phyloP scores from a whole-genome alignment of 2,888 invertebrate genomes.

The Noctuana brunneofusca region DNA sequence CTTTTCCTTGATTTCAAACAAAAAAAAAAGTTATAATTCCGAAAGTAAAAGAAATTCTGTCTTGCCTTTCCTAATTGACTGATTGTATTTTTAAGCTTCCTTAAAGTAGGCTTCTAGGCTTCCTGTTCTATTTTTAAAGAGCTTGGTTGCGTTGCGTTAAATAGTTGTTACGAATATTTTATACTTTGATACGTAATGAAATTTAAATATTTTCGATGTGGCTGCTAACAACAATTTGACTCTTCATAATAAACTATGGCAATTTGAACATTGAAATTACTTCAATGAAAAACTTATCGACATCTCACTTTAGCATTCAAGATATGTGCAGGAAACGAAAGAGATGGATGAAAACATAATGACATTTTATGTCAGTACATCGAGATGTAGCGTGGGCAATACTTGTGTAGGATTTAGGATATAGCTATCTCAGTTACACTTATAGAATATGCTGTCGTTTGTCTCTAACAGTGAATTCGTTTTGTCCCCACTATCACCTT shows the following conservation, averaged over 20 bases:
- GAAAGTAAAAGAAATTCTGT: no score
- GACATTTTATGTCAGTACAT: not conserved
- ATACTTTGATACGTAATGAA: no score
- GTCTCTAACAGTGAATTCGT: not conserved
- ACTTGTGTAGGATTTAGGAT: not conserved
- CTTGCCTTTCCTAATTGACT: no score
- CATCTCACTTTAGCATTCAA: constrained; percentile 13
- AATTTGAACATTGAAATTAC: not conserved
- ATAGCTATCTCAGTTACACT: constrained; percentile 24
- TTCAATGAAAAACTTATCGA: constrained; percentile 12
- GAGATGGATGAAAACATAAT: constrained; percentile 3
- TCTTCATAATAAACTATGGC: constrained; percentile 10
- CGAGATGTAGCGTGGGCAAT: constrained; percentile 7
- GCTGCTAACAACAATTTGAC: no score
- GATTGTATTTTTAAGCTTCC: no score
- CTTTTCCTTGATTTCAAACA: no score
- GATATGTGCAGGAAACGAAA: not conserved
- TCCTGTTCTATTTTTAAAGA: no score
- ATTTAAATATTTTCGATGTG: not conserved
- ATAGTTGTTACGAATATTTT: no score
- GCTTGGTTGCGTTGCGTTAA: no score
- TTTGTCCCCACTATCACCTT: constrained; percentile 1
- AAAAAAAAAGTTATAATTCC: no score
- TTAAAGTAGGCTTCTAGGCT: no score
- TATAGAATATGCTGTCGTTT: not conserved